Evolutionary conservation across 1,140 invertebrate species (phyloP).

Genomic region (Heterodera schachtii): DNA sequence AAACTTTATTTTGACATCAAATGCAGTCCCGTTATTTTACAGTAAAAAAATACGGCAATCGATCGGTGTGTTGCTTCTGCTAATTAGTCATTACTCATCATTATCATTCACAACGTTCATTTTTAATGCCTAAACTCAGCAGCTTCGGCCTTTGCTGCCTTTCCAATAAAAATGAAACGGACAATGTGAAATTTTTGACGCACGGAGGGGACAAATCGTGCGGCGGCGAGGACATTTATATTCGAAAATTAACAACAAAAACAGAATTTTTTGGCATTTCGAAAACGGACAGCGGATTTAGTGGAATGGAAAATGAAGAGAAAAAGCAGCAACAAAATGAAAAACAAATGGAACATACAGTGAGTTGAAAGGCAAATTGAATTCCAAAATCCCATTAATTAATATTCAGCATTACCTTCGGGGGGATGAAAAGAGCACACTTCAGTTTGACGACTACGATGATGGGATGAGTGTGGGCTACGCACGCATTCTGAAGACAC

Average conservation of each 20-base stretch:
- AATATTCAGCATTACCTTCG: background rate
- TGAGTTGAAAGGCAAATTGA: no score
- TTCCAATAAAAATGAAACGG: background rate
- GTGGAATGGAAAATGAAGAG: no score
- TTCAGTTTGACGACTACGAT: slow-evolving; percentile 44
- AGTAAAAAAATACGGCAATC: no score
- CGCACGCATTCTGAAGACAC: slow-evolving; percentile 44
- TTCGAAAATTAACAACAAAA: background rate
- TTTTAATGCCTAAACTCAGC: background rate
- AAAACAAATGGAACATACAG: no score
- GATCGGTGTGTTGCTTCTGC: no score
- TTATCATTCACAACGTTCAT: background rate
- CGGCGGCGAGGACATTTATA: background rate
- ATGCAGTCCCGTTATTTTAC: no score
- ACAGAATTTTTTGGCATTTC: background rate
- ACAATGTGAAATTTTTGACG: background rate
- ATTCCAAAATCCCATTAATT: no score
- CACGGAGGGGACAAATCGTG: background rate
- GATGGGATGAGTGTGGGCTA: slow-evolving; percentile 26
- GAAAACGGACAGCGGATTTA: background rate
- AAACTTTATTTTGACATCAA: no score
- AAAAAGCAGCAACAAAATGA: no score
- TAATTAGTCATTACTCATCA: background rate
- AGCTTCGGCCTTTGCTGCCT: background rate
- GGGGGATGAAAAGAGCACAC: slow-evolving; percentile 6